A percentile compares a stretch with the other conserved stretches of the same genome.
Evolutionary conservation across 1,140 invertebrate genomes (phyloP).

Genomic region (Drosophila tsacasi): DNA sequence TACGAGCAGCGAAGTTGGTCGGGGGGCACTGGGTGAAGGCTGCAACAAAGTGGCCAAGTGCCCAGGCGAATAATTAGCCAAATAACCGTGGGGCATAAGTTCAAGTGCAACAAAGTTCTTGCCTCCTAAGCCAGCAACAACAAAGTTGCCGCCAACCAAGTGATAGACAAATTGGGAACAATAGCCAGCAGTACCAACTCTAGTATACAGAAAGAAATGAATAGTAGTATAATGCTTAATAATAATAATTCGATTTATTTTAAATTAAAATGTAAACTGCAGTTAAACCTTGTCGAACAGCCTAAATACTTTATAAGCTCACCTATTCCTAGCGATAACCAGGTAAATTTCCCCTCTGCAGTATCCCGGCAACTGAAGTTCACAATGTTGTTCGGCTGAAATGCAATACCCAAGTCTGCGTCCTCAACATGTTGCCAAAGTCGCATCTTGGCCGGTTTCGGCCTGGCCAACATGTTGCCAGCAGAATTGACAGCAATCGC

Average conservation of each 20-base stretch:
- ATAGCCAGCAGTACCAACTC: neutral
- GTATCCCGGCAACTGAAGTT: neutral
- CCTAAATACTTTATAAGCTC: neutral
- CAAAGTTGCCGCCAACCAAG: slow-evolving; percentile 57
- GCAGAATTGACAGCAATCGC: slow-evolving; percentile 75
- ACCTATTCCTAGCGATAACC: neutral
- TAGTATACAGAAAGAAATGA: neutral
- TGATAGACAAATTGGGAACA: slow-evolving; percentile 62
- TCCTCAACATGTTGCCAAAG: slow-evolving; percentile 20
- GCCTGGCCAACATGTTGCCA: slow-evolving; percentile 47
- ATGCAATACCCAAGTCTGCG: neutral
- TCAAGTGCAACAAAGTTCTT: slow-evolving; percentile 79
- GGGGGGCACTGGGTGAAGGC: slow-evolving; percentile 4
- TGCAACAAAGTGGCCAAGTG: slow-evolving; percentile 80
- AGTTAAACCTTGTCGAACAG: neutral
- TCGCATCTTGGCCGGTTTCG: slow-evolving; percentile 9
- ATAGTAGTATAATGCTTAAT: too few relatives aligned
- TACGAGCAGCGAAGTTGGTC: slow-evolving; percentile 38
- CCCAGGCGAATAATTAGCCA: slow-evolving; percentile 81
- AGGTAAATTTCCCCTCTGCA: neutral
- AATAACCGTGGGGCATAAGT: slow-evolving; percentile 81
- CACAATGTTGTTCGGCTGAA: neutral
- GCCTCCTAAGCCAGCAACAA: slow-evolving; percentile 32
- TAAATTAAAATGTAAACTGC: neutral
- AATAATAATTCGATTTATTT: neutral